Percentiles rank a stretch among this genome's conserved stretches.
Conservation (phyloP, 2,888 invertebrate genomes). For the Acleris holmiana region DNA sequence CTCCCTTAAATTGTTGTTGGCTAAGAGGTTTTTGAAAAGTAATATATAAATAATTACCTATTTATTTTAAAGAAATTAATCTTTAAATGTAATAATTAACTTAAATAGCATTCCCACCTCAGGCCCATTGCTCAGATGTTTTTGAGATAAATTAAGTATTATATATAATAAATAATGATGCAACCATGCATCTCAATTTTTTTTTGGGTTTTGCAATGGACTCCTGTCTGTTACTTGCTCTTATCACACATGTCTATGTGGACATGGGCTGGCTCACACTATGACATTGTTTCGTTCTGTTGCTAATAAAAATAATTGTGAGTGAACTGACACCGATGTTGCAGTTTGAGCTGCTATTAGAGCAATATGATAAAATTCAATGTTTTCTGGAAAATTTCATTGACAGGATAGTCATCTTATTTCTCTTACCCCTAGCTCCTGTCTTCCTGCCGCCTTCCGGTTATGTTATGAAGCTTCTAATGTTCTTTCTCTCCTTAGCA, state of each 20-base stretch:
- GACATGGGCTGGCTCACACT: constrained; percentile 21
- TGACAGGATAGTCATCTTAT: constrained; percentile 75
- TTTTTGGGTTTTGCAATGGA: neutral
- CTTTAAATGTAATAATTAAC: too few species aligned
- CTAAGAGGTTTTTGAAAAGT: too few species aligned
- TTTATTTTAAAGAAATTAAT: too few species aligned
- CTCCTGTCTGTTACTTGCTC: constrained; percentile 40
- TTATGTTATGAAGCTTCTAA: constrained; percentile 57
- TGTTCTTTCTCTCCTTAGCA: constrained; percentile 76
- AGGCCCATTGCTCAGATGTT: too few species aligned
- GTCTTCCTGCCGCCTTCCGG: constrained; percentile 49
- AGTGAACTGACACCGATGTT: constrained; percentile 8
- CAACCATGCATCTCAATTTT: too few species aligned
- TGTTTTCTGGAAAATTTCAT: constrained; percentile 79
- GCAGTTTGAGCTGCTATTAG: constrained; percentile 37
- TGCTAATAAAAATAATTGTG: neutral
- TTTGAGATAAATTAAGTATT: neutral
- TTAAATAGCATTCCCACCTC: too few species aligned
- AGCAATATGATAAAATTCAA: constrained; percentile 44
- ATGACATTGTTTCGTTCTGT: neutral
- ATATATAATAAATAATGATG: neutral
- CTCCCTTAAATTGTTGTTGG: too few species aligned
- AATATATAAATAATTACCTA: too few species aligned
- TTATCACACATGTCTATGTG: constrained; percentile 37
- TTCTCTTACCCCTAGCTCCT: constrained; percentile 74